Conservation (phyloP, 2,113 vertebrate species). For the Orycteropus afer region DNA sequence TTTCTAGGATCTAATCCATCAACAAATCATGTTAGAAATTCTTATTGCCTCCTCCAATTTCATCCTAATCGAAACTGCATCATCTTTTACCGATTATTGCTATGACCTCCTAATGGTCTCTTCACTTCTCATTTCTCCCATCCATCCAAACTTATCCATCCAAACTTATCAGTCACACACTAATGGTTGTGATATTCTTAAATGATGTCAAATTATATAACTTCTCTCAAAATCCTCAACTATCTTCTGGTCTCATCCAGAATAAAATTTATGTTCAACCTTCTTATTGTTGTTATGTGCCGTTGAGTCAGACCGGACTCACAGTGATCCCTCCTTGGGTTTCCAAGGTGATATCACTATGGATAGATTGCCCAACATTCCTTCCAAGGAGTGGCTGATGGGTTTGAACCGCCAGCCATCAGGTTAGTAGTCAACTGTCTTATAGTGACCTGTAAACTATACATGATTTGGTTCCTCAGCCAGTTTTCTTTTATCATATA, state of each 20-base stretch:
- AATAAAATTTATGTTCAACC: not conserved
- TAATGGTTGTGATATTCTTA: not conserved
- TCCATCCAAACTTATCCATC: not conserved
- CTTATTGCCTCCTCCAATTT: not conserved
- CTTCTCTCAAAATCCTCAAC: not conserved
- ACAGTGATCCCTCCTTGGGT: too few relatives aligned
- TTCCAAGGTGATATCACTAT: too few relatives aligned
- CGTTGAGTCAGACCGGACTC: too few relatives aligned
- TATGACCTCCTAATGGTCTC: not conserved
- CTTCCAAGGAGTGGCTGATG: too few relatives aligned
- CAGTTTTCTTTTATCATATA: not conserved
- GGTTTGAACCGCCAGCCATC: too few relatives aligned
- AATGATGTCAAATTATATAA: not conserved
- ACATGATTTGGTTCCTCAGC: too few relatives aligned
- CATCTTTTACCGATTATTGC: not conserved
- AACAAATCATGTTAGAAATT: not conserved
- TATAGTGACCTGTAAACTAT: fast-evolving
- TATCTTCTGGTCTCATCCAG: not conserved
- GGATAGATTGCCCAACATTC: too few relatives aligned
- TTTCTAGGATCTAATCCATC: not conserved
- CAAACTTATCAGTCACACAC: not conserved
- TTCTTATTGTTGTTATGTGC: too few relatives aligned
- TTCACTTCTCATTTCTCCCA: not conserved
- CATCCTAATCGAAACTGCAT: not conserved
- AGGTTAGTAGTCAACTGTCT: not conserved